Base-by-base conservation (phyloP, 2,888 invertebrate genomes). In the Apeira syringaria region DNA sequence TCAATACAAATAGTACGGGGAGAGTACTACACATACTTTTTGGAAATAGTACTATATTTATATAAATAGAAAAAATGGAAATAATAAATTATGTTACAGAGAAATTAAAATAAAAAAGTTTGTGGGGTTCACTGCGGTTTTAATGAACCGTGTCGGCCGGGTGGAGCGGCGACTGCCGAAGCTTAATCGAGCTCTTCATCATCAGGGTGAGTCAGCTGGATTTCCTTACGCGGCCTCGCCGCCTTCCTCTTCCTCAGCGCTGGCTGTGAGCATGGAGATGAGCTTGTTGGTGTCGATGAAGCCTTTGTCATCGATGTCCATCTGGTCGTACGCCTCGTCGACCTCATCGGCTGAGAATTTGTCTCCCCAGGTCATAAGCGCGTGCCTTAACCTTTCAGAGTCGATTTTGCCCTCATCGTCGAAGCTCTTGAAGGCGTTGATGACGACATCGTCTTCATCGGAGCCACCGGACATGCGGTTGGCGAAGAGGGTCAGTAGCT, bases 331-430 rank as follows among this genome's bases (percentile, higher is more conserved):
- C 55, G 97, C 97, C 80, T 97, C 97, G 83, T 97, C 96, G 73
- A 96, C 95, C 83, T 97, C 97, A 80, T 95, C 94, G 69, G 93
- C 91, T 82, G 93, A 91, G 94, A 98, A 98, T 91, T 96, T 97
- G 80, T 98, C 97, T 63, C 98, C 97, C 93, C 95, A 98, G 90
- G 95, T 96, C 94, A 96, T 95, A 80, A 98, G 93, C 66, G 97
- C 95, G 88, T 96, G 96, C 90, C 96, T 95, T 90, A 98, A 93
- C 92, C 92, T 94, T 79, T 97, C 97, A 69, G 95, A 94, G 91
- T 97, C 95, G 90, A 97, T 97, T 91, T 93, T 93, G 85, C 97
- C 97, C 56, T 94, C 93, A 56, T 94, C 94, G 85, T 98, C 97
- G 92, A 97, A 98, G 82, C 96, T 94, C 90, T 94, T 95, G 94